Base-by-base conservation (phyloP, 2,113 vertebrate species). In the Eleginops maclovinus region DNA sequence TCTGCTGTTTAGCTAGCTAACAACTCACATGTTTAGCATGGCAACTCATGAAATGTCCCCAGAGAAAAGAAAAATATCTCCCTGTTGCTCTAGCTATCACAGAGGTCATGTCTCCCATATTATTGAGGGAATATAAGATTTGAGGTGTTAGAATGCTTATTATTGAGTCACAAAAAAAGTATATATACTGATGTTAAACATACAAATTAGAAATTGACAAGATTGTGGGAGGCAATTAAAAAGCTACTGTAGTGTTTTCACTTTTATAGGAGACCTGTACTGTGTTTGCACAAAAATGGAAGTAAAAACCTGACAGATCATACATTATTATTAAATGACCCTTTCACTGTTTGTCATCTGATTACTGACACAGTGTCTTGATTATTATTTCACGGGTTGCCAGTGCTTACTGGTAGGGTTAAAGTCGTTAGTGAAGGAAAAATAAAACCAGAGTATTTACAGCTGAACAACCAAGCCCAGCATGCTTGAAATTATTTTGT, bases 341-440 rank as follows among this genome's bases (percentile, higher is more conserved):
- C n/a, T n/a, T n/a, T n/a, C n/a, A n/a, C n/a, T n/a, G n/a, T n/a
- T n/a, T n/a, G n/a, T n/a, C n/a, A n/a, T n/a, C 12, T 44, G 19
- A 72, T 70, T 22, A 28, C 28, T 31, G 49, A 74, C 47, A 31
- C 60, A 26, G 14, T 40, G 47, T 69, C 85, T 70, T 58, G 61
- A 82, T 82, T 36, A 61, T 4, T 43, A 49, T 77, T 65, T 56
- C 63, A 56, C 77, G 72, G 1, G n/a, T 41, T 65, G 10, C 26
- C 31, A 36, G 6, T 36, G 31, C 7, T 31, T 21, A 28, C 63
- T 40, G 13, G 22, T 6, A 13, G 47, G 10, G 51, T 75, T 47
- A 56, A 65, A 65, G 6, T 79, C 64, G 75, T 60, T 31, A 22
- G 17, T 14, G 5, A 17, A 6, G 40, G 40, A 58, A n/a, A 22